Conservation (phyloP, 2,888 invertebrate genomes). For the Acrobasis consociella region DNA sequence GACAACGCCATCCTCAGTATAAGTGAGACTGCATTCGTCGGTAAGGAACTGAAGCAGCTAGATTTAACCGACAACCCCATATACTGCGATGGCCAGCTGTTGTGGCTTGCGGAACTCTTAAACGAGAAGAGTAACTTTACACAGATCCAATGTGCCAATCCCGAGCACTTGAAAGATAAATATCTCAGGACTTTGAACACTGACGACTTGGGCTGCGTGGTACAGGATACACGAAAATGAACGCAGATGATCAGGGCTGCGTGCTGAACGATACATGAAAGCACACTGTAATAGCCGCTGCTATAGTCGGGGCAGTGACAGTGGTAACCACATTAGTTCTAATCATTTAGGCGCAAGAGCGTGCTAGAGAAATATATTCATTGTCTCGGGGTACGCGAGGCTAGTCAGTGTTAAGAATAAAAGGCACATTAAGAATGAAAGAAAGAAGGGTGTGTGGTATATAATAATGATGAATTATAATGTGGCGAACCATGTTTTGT, state of each 20-base stretch:
- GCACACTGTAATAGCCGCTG: slow-evolving; percentile 90
- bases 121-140: slow-evolving; percentile 86
- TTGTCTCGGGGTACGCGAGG: no score
- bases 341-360: slow-evolving; percentile 89
- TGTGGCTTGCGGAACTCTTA: slow-evolving; percentile 90
- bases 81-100: slow-evolving; percentile 89
- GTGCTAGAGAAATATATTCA: slow-evolving; percentile 90
- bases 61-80: slow-evolving; percentile 93
- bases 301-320: slow-evolving; percentile 89
- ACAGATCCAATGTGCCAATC: slow-evolving; percentile 88
- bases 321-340: slow-evolving; percentile 87
- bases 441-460: no score
- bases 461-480: no score
- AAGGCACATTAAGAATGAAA: no score
- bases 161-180: slow-evolving; percentile 87
- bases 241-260: no score
- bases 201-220: slow-evolving; percentile 91
- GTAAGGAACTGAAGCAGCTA: slow-evolving; percentile 88
- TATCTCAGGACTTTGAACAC: slow-evolving; percentile 86
- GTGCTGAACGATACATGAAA: no score
- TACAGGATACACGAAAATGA: slow-evolving; percentile 87
- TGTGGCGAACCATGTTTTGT: no score
- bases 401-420: no score
- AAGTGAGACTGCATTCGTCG: slow-evolving; percentile 90
- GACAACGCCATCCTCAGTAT: slow-evolving; percentile 90